Evolutionary conservation across 2,797 vertebrate species (phyloP).

Genomic region (Tenualosa thibaudeaui): DNA sequence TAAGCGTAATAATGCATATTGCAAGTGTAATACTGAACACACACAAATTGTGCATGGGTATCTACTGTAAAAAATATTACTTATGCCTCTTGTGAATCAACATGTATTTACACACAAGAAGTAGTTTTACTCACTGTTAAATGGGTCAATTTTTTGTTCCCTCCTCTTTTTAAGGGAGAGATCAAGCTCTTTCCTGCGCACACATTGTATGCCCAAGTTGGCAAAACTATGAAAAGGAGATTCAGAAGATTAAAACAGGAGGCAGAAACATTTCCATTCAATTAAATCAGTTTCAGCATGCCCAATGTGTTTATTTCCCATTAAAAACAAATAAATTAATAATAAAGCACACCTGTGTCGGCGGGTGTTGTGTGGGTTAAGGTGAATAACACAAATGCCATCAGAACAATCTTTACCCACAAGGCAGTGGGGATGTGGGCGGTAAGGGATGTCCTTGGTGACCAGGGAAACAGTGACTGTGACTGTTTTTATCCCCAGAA

Average conservation of each 20-base stretch:
- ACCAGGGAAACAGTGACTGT: constrained; percentile 86
- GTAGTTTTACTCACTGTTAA: constrained; percentile 80
- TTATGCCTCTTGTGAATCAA: no score
- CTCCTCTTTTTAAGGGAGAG: constrained; percentile 83
- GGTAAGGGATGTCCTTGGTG: constrained; percentile 89
- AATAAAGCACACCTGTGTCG: constrained; percentile 78
- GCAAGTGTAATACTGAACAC: no score
- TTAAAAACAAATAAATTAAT: constrained; percentile 27
- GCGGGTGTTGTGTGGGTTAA: constrained; percentile 76
- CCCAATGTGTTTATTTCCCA: neutral
- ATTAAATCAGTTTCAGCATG: no score
- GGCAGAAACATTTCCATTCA: neutral
- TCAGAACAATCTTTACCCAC: constrained; percentile 91
- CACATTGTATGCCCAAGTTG: constrained; percentile 94
- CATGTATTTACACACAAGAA: no score
- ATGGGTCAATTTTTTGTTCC: constrained; percentile 88
- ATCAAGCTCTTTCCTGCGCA: constrained; percentile 89
- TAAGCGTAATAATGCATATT: no score
- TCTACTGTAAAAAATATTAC: no score
- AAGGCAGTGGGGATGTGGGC: constrained; percentile 91
- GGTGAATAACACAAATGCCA: constrained; percentile 79
- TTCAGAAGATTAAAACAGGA: neutral
- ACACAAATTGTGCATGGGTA: no score
- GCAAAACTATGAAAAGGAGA: constrained; percentile 76
- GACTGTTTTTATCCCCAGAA: constrained; percentile 75